phyloP scores from a whole-genome alignment of 1,140 invertebrate genomes.

The Riptortus pedestris region DNA sequence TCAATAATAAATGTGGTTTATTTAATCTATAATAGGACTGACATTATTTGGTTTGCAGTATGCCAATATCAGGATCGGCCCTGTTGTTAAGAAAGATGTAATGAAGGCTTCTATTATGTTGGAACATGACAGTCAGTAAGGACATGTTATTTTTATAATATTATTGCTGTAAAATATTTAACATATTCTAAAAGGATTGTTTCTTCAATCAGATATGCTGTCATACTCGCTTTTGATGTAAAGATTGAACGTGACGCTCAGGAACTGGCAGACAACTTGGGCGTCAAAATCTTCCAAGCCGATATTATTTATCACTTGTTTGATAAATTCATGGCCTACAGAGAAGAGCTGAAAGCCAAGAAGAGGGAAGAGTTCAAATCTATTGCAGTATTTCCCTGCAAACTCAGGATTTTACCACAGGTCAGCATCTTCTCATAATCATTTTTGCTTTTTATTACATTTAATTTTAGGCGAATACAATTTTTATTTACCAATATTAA shows the following conservation, averaged over 20 bases:
- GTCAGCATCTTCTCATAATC: constrained; percentile 44
- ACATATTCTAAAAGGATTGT: no score
- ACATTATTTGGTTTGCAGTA: no score
- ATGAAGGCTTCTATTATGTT: constrained; percentile 99
- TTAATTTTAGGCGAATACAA: no score
- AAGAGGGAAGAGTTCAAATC: constrained; percentile 92
- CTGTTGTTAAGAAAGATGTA: constrained; percentile 97
- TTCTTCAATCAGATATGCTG: constrained; percentile 62
- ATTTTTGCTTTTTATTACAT: neutral
- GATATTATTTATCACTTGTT: constrained; percentile 99
- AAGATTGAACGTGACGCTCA: constrained; percentile 96
- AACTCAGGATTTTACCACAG: constrained; percentile 73
- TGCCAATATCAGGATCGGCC: constrained; percentile 95
- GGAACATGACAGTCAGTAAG: constrained; percentile 93
- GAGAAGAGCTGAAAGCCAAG: constrained; percentile 84
- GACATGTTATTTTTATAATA: constrained; percentile 34
- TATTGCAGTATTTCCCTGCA: constrained; percentile 97
- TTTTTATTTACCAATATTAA: no score
- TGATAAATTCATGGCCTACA: constrained; percentile 90
- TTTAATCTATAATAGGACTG: no score
- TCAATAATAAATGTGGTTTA: no score
- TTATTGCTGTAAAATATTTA: no score
- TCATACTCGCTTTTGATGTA: constrained; percentile 98
- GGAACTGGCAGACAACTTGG: constrained; percentile 85
- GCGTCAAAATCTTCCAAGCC: constrained; percentile 95